These are phyloP conservation scores for Chrysomela aeneicollis DNA, from an alignment of 2,888 invertebrate genomes.

Conservation along the genomic window DNA sequence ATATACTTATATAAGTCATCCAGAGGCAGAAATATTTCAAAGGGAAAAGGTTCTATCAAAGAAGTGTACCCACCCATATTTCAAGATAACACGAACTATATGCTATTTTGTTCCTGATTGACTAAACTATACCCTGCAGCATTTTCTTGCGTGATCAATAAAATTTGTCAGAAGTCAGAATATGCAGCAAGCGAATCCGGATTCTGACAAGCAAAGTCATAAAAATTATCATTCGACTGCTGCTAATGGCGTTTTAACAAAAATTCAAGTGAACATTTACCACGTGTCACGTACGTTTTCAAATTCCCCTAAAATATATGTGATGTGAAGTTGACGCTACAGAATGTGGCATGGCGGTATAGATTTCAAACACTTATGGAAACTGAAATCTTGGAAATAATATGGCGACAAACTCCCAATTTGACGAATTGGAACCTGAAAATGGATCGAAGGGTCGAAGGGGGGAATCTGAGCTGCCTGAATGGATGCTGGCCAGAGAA, in stretches of 20 bases:
- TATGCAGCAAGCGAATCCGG: neutral
- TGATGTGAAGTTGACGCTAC: neutral
- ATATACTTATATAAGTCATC: too few species aligned
- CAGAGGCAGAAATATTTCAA: too few species aligned
- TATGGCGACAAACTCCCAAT: conserved; percentile 6
- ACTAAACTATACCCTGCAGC: neutral
- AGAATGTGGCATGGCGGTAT: neutral
- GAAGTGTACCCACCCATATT: too few species aligned
- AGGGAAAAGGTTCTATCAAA: too few species aligned
- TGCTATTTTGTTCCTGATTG: neutral
- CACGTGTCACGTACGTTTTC: too few species aligned
- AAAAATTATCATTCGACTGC: conserved; percentile 1
- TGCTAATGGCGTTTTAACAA: too few species aligned
- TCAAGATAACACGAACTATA: too few species aligned
- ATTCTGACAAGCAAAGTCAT: conserved; percentile 4
- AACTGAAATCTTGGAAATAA: neutral
- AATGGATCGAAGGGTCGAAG: neutral
- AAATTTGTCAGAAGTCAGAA: neutral
- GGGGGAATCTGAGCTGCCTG: conserved; percentile 44
- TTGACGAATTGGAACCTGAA: neutral
- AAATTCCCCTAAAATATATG: too few species aligned
- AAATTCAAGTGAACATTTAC: neutral
- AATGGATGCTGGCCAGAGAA: conserved; percentile 60
- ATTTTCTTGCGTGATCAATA: neutral
- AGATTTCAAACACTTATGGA: neutral